These are phyloP conservation scores for Macrophya alboannulata DNA, from an alignment of 2,888 invertebrate species.

Conservation along the genomic window DNA sequence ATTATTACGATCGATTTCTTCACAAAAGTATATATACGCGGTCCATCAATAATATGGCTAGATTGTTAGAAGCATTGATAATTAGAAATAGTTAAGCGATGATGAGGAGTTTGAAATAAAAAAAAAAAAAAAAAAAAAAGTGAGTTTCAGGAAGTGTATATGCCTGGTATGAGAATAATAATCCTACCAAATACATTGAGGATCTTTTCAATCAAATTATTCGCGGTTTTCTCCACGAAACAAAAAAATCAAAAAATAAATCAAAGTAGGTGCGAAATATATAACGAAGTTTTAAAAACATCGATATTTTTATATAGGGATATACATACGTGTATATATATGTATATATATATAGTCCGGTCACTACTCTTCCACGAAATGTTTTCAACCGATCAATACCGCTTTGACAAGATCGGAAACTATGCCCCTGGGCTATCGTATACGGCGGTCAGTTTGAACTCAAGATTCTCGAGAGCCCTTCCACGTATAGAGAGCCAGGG, in stretches of 20 bases:
- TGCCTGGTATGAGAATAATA: too few species aligned
- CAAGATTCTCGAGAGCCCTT: slow-evolving; percentile 19
- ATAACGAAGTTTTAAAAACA: not conserved
- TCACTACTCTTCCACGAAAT: slow-evolving; percentile 36
- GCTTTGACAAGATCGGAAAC: slow-evolving; percentile 42
- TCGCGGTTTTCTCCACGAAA: too few species aligned
- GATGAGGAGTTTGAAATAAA: not conserved
- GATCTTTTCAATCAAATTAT: too few species aligned
- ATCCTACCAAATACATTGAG: too few species aligned
- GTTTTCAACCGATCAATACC: slow-evolving; percentile 19
- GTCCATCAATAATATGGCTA: slow-evolving; percentile 16
- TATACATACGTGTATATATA: not conserved
- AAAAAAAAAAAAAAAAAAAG: not conserved
- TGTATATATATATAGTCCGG: not conserved
- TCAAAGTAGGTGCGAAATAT: not conserved
- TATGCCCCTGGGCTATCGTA: slow-evolving; percentile 9
- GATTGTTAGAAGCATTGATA: slow-evolving; percentile 28
- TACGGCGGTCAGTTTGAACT: slow-evolving; percentile 36
- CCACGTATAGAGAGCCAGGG: slow-evolving; percentile 56
- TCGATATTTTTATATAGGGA: not conserved
- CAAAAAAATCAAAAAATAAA: too few species aligned
- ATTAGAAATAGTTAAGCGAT: not conserved
- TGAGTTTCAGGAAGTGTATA: not conserved
- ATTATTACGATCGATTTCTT: slow-evolving; percentile 40
- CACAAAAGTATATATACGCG: not conserved